A percentile compares a stretch with the other conserved stretches of the same genome.
phyloP scores from a whole-genome alignment of 2,888 invertebrate genomes.

The Cephus spinipes region DNA sequence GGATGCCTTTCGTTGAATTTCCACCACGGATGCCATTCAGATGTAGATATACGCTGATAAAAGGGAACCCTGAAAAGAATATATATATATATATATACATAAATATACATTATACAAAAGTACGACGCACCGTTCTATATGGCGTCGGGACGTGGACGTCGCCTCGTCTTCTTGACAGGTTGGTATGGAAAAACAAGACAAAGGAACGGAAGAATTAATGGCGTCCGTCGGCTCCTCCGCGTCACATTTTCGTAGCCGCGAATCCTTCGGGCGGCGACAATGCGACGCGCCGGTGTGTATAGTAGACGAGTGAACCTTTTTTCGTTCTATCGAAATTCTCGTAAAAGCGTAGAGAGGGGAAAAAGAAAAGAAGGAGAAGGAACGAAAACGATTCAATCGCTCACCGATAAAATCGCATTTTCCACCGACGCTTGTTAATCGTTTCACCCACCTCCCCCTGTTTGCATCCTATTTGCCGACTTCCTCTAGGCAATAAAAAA shows the following conservation, averaged over 20 bases:
- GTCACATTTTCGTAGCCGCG: conserved; percentile 17
- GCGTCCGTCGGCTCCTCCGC: conserved; percentile 27
- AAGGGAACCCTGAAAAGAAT: conserved; percentile 7
- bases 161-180: not conserved
- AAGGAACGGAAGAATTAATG: conserved; percentile 53
- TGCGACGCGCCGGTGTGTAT: not conserved
- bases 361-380: not conserved
- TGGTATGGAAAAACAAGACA: conserved; percentile 35
- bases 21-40: conserved; percentile 30
- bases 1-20: not conserved
- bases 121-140: not conserved
- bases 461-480: not conserved
- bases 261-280: not conserved
- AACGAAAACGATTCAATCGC: not conserved
- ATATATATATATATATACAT: not conserved
- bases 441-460: not conserved
- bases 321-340: not conserved
- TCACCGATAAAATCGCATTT: not conserved
- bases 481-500: not conserved
- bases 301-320: not conserved
- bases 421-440: not conserved
- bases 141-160: not conserved
- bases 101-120: not conserved
- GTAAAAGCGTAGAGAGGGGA: not conserved
- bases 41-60: conserved; percentile 36